A percentile compares a stretch with the other conserved stretches of the same genome.
Evolutionary conservation across 1,140 invertebrate species (phyloP).

Genomic region (Drosophila tristis): DNA sequence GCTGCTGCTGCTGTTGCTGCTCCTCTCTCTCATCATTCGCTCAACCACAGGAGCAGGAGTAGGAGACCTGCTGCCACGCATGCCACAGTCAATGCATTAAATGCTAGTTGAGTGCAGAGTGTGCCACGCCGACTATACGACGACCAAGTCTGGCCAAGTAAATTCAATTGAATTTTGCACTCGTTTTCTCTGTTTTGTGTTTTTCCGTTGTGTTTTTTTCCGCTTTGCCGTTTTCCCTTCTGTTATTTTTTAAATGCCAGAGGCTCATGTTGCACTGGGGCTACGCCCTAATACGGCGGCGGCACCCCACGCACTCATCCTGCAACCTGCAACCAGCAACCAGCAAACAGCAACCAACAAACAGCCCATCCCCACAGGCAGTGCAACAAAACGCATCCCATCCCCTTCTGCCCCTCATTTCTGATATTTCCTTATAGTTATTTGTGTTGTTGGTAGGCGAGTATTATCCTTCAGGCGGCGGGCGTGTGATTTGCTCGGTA

Average conservation of each 20-base stretch:
- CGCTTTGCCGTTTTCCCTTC: neutral
- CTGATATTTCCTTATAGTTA: slow-evolving; percentile 44
- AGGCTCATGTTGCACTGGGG: slow-evolving; percentile 68
- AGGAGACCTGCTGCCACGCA: slow-evolving; percentile 33
- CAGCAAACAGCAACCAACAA: neutral
- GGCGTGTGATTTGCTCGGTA: slow-evolving; percentile 82
- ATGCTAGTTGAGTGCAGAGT: slow-evolving; percentile 45
- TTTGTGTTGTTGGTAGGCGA: slow-evolving; percentile 14
- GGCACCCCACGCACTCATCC: slow-evolving; percentile 1
- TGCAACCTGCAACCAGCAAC: neutral
- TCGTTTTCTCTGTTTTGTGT: slow-evolving; percentile 57
- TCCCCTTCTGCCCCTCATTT: neutral
- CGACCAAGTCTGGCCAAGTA: slow-evolving; percentile 65
- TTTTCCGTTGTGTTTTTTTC: slow-evolving; percentile 27
- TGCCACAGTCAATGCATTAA: slow-evolving; percentile 66
- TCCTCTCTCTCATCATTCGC: slow-evolving; percentile 49
- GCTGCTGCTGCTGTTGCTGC: slow-evolving; percentile 15
- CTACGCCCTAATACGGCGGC: slow-evolving; percentile 56
- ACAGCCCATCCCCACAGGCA: slow-evolving; percentile 1
- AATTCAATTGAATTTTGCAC: slow-evolving; percentile 80
- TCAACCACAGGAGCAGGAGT: slow-evolving; percentile 27
- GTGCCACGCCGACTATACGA: slow-evolving; percentile 18
- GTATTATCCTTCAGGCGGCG: slow-evolving; percentile 69
- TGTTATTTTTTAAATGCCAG: slow-evolving; percentile 59
- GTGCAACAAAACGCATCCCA: slow-evolving; percentile 44